Conservation (phyloP, 2,113 vertebrate species). For the Oenanthe oenanthe region DNA sequence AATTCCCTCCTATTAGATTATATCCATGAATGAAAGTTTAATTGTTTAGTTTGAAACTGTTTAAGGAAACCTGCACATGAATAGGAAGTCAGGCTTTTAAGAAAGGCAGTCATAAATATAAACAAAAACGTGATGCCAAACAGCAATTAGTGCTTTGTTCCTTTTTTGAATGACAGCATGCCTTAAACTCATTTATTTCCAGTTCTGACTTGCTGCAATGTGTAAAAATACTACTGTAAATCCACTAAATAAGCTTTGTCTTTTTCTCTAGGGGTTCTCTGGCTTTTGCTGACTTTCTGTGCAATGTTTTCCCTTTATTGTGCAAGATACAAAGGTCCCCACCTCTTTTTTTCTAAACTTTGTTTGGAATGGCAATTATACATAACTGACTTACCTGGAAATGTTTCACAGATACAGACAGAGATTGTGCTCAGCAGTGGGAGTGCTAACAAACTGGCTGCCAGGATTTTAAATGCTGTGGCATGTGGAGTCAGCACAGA, state of each 20-base stretch:
- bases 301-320: not conserved
- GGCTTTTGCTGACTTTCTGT: not conserved
- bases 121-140: slow-evolving; percentile 47
- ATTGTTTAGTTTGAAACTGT: slow-evolving; percentile 56
- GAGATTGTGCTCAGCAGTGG: slow-evolving; percentile 30
- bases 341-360: not conserved
- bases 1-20: slow-evolving; percentile 18
- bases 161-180: slow-evolving; percentile 50
- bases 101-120: slow-evolving; percentile 61
- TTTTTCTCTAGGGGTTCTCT: not conserved
- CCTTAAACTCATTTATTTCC: slow-evolving; percentile 29
- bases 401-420: slow-evolving; percentile 33
- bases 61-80: slow-evolving; percentile 49
- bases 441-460: slow-evolving; percentile 35
- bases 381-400: slow-evolving; percentile 58
- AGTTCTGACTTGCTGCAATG: slow-evolving; percentile 44
- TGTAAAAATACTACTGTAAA: slow-evolving; percentile 17
- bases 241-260: not conserved
- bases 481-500: slow-evolving; percentile 3
- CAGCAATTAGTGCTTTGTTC: slow-evolving; percentile 64
- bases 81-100: slow-evolving; percentile 59
- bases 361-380: slow-evolving; percentile 18
- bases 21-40: slow-evolving; percentile 53
- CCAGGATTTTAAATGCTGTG: not conserved
- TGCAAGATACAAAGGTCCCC: not conserved